These are phyloP conservation scores for Siderastrea radians DNA, from an alignment of 92 coral and sea anemone genomes.

Conservation along the genomic window DNA sequence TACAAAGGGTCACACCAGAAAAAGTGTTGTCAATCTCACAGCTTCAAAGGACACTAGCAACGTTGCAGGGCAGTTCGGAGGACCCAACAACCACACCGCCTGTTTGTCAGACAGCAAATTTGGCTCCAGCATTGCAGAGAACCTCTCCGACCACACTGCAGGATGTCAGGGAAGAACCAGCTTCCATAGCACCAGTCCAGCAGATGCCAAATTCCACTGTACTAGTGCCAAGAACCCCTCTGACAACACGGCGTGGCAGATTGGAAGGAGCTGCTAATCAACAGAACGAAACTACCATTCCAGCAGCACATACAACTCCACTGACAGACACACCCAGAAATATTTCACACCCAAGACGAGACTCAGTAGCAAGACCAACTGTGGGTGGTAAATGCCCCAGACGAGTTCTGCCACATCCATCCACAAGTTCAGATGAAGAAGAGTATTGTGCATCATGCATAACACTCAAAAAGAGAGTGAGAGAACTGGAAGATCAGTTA, in stretches of 20 bases:
- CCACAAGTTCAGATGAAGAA: neutral
- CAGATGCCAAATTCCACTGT: neutral
- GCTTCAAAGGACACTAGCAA: conserved; percentile 1
- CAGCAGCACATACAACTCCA: neutral
- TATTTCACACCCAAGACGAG: neutral
- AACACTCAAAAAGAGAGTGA: conserved; percentile 3
- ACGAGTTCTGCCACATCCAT: neutral
- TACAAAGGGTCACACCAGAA: neutral
- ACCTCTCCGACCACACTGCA: neutral
- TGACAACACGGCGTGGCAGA: neutral
- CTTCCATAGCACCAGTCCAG: neutral
- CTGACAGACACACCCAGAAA: conserved; percentile 1
- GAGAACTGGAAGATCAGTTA: conserved; percentile 2
- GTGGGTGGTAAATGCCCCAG: conserved; percentile 24
- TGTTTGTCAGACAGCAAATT: neutral
- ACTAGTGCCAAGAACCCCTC: conserved; percentile 4
- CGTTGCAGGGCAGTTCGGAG: neutral
- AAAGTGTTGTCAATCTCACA: neutral
- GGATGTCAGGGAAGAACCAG: neutral
- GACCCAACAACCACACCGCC: neutral
- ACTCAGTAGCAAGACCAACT: neutral
- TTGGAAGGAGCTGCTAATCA: neutral
- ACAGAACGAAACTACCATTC: neutral
- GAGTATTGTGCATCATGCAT: neutral
- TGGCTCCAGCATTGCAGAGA: neutral